phyloP scores from a whole-genome alignment of 1,140 invertebrate genomes.

The Leptoteleia sp. region DNA sequence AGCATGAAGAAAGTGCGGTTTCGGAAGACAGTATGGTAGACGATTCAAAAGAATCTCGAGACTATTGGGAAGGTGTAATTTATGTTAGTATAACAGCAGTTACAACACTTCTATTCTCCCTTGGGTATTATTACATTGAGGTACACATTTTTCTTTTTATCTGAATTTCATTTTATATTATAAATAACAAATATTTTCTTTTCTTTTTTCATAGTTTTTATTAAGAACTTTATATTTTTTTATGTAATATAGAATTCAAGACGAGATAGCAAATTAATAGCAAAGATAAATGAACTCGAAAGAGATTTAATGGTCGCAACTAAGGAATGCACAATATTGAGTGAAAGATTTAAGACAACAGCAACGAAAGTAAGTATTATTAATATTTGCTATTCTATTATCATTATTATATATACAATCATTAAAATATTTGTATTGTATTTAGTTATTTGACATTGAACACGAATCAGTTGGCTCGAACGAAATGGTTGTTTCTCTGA shows the following conservation, averaged over 20 bases:
- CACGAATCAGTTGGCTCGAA: slow-evolving; percentile 87
- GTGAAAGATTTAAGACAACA: slow-evolving; percentile 84
- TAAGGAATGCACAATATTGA: slow-evolving; percentile 86
- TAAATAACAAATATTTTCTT: too few relatives aligned
- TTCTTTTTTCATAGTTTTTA: too few relatives aligned
- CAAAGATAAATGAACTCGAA: slow-evolving; percentile 84
- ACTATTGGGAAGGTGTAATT: slow-evolving; percentile 75
- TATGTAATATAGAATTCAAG: slow-evolving; percentile 81
- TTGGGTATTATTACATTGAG: slow-evolving; percentile 89
- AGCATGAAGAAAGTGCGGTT: slow-evolving; percentile 53
- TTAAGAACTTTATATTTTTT: slow-evolving; percentile 20
- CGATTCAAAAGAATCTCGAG: slow-evolving; percentile 55
- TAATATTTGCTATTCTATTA: too few relatives aligned
- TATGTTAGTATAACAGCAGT: slow-evolving; percentile 84
- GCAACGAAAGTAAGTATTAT: slow-evolving; percentile 83
- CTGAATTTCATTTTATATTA: slow-evolving; percentile 14
- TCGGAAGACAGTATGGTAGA: slow-evolving; percentile 64
- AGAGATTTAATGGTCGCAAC: slow-evolving; percentile 80
- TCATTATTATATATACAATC: too few relatives aligned
- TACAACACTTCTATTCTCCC: slow-evolving; percentile 86
- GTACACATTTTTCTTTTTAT: slow-evolving; percentile 66
- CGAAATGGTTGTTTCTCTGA: slow-evolving; percentile 83
- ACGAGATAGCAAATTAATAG: slow-evolving; percentile 83
- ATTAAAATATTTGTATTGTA: too few relatives aligned
- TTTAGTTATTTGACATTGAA: slow-evolving; percentile 82